Percentiles rank a stretch among this genome's conserved stretches.
These are phyloP conservation scores for Blastobasis adustella DNA, from an alignment of 2,888 invertebrate species.

Conservation along the genomic window DNA sequence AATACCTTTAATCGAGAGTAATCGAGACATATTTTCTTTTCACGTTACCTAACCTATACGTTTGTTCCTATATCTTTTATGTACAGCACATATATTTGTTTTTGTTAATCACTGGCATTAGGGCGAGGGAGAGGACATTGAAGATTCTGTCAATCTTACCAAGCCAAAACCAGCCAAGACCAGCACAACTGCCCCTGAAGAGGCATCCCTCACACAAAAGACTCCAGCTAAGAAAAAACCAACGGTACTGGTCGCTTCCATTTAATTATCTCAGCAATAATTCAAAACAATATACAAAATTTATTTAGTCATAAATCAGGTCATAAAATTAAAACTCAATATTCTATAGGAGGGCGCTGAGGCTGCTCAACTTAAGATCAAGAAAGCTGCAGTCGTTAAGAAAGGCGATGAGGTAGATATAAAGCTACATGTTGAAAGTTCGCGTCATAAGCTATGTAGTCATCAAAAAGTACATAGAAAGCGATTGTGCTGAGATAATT, in stretches of 20 bases:
- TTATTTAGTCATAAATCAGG: not conserved
- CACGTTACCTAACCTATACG: too few species aligned
- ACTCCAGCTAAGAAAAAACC: conserved; percentile 67
- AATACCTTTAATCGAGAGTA: too few species aligned
- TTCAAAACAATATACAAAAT: not conserved
- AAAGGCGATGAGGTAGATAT: conserved; percentile 55
- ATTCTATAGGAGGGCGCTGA: conserved; percentile 59
- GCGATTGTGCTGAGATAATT: conserved; percentile 45
- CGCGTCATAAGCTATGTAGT: not conserved
- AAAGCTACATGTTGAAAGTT: conserved; percentile 16
- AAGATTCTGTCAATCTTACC: conserved; percentile 65
- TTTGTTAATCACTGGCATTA: conserved; percentile 39
- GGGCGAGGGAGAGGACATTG: conserved; percentile 66
- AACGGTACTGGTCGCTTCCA: conserved; percentile 47
- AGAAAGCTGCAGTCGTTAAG: conserved; percentile 65
- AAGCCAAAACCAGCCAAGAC: conserved; percentile 62
- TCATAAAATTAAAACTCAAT: conserved; percentile 9
- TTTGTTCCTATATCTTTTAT: conserved; percentile 13
- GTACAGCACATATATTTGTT: conserved; percentile 21
- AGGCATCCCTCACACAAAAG: conserved; percentile 68
- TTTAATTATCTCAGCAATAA: conserved; percentile 51
- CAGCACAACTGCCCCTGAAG: conserved; percentile 67
- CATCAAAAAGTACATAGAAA: not conserved
- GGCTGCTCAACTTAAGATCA: conserved; percentile 63
- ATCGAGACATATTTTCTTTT: too few species aligned